These are phyloP conservation scores for Aromia moschata DNA, from an alignment of 2,888 invertebrate genomes.

Conservation along the genomic window DNA sequence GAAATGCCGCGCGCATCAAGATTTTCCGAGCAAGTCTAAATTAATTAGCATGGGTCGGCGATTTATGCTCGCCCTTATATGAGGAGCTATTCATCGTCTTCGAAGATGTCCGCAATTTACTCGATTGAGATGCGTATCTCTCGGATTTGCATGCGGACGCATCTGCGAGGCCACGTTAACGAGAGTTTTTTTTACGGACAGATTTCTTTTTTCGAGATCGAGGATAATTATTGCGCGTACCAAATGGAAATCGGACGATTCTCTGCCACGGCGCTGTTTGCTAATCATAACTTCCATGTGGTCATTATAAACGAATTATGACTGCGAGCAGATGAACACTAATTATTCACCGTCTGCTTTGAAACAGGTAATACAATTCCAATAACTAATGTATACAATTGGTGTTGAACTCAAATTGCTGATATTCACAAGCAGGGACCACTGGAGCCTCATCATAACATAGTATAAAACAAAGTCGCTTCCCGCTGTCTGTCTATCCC, in stretches of 20 bases:
- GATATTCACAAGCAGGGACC: no score
- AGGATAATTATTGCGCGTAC: conserved; percentile 7
- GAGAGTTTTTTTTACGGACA: conserved; percentile 16
- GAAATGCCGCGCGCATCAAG: conserved; percentile 10
- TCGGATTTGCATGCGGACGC: conserved; percentile 20
- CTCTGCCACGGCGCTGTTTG: conserved; percentile 3
- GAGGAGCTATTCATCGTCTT: conserved; percentile 13
- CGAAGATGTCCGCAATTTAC: conserved; percentile 22
- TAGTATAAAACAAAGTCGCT: no score
- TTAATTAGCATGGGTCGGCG: conserved; percentile 1
- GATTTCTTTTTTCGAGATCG: conserved; percentile 4
- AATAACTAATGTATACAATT: no score
- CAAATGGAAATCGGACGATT: conserved; percentile 8
- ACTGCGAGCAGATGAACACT: no score
- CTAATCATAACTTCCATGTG: conserved; percentile 11
- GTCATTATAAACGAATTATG: conserved; percentile 9
- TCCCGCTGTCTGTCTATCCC: no score
- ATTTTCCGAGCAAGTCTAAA: conserved; percentile 18
- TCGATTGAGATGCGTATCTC: conserved; percentile 20
- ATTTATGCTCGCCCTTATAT: conserved; percentile 1
- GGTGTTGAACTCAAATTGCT: no score
- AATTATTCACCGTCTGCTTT: no score
- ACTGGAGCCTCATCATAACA: no score
- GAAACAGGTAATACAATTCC: no score
- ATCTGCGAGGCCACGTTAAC: conserved; percentile 9